These are phyloP conservation scores for Zaprionus tsacasi DNA, from an alignment of 1,140 invertebrate genomes.

Conservation along the genomic window DNA sequence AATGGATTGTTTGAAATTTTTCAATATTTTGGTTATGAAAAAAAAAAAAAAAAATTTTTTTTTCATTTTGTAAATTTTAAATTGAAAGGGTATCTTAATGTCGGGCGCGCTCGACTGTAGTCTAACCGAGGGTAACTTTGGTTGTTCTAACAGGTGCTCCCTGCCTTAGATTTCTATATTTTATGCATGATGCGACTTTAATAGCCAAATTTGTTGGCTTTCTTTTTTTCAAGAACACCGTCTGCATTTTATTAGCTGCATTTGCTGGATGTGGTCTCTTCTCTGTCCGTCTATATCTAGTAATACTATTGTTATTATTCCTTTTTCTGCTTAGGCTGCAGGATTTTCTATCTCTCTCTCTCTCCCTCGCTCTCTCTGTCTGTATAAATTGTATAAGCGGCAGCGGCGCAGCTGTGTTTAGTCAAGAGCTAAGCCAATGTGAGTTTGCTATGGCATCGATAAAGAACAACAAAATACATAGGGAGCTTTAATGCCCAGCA, in stretches of 20 bases:
- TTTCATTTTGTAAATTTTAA: too few species aligned
- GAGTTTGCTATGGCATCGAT: background rate
- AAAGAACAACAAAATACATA: background rate
- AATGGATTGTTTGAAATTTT: too few species aligned
- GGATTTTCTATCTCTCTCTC: background rate
- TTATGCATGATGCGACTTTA: constrained; percentile 23
- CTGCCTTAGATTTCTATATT: background rate
- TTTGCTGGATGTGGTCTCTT: background rate
- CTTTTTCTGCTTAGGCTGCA: constrained; percentile 16
- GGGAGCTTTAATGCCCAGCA: background rate
- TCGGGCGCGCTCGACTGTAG: too few species aligned
- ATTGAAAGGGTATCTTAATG: too few species aligned
- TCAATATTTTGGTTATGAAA: too few species aligned
- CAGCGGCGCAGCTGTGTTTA: constrained; percentile 17
- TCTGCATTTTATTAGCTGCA: constrained; percentile 37
- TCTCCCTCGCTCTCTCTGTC: too few species aligned
- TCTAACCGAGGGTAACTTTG: background rate
- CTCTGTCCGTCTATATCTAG: background rate
- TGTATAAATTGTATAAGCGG: background rate
- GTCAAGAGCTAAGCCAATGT: background rate
- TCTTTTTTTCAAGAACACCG: background rate
- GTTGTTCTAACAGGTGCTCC: background rate
- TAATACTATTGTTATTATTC: constrained; percentile 14
- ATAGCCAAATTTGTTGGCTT: constrained; percentile 11
- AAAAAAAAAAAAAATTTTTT: too few species aligned